Base-by-base conservation (phyloP, 1,140 invertebrate genomes). In the Hycleus cichorii region DNA sequence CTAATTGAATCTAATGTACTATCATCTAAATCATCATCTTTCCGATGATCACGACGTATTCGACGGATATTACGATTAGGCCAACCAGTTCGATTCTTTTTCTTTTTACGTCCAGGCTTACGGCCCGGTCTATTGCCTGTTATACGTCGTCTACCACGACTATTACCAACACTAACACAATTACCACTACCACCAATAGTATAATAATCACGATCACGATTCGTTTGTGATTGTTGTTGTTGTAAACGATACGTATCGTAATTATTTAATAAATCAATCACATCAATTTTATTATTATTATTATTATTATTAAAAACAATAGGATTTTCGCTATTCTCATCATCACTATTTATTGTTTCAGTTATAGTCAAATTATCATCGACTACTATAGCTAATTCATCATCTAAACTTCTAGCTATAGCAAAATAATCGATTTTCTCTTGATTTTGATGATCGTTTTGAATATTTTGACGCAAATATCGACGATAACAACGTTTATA, bases 51-150 rank as follows among this genome's bases (percentile, higher is more conserved):
- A 5, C 47, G 45, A 24, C 49, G 54, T 32, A 43, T 61, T 9
- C 49, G 26, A 18, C 63, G 58, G 39, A 52, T 64, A 18, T 77
- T 78, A 43, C 76, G 78, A n/a, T 80, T 79, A 0, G 82, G 83
- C 83, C 83, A 84, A 7, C 83, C 82, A 0, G 83, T 84, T 27
- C 80, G 76, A 67, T 84, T 84, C 49, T 66, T 69, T 58, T 72
- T 72, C 58, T 68, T 69, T 11, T 42, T 42, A 7, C 66, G 55
- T 1, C 64, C 63, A 0, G 67, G 66, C 56, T 72, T 72, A 9
- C 64, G 52, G 3, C 57, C 63, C 3, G 62, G 57, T 4, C 40
- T 32, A 32, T 32, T 32, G 7, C 32, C 32, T 7, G 32, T 32
- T 32, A 59, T 47, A 26, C 40, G 55, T 27, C 39, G 47, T 40